These are phyloP conservation scores for Myopa testacea DNA, from an alignment of 2,888 invertebrate genomes.

Conservation along the genomic window DNA sequence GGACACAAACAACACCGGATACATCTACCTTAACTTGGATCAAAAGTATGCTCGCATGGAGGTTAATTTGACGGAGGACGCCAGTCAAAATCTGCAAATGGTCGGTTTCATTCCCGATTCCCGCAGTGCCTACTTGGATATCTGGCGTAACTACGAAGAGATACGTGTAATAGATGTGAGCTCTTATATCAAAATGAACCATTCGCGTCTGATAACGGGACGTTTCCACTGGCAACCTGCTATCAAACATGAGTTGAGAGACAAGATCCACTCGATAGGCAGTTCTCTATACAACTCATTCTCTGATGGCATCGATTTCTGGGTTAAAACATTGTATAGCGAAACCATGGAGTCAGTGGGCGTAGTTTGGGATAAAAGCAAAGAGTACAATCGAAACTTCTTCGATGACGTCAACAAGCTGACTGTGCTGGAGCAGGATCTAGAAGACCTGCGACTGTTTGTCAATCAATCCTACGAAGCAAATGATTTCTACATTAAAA, in stretches of 20 bases:
- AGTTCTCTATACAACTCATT: slow-evolving; percentile 70
- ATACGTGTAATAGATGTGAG: slow-evolving; percentile 81
- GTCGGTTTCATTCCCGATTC: slow-evolving; percentile 82
- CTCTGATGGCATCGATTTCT: slow-evolving; percentile 73
- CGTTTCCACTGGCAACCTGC: slow-evolving; percentile 84
- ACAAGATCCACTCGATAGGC: slow-evolving; percentile 67
- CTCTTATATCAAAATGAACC: slow-evolving; percentile 84
- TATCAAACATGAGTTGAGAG: slow-evolving; percentile 74
- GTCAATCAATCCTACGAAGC: slow-evolving; percentile 82
- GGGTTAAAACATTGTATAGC: slow-evolving; percentile 76
- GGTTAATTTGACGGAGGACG: slow-evolving; percentile 79
- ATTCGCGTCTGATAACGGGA: slow-evolving; percentile 84
- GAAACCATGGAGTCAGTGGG: slow-evolving; percentile 77
- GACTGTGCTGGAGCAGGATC: slow-evolving; percentile 75
- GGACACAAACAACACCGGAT: slow-evolving; percentile 73
- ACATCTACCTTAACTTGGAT: slow-evolving; percentile 72
- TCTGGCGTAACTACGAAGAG: slow-evolving; percentile 87
- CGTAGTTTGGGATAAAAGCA: slow-evolving; percentile 82
- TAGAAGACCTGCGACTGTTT: slow-evolving; percentile 74
- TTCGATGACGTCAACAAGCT: slow-evolving; percentile 77
- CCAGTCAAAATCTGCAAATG: slow-evolving; percentile 76
- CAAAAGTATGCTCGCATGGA: slow-evolving; percentile 75
- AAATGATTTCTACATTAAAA: slow-evolving; percentile 87
- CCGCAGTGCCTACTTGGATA: slow-evolving; percentile 79
- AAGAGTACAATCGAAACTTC: slow-evolving; percentile 77